These are phyloP conservation scores for Gymnothorax javanicus DNA, from an alignment of 2,797 vertebrate species.

Conservation along the genomic window DNA sequence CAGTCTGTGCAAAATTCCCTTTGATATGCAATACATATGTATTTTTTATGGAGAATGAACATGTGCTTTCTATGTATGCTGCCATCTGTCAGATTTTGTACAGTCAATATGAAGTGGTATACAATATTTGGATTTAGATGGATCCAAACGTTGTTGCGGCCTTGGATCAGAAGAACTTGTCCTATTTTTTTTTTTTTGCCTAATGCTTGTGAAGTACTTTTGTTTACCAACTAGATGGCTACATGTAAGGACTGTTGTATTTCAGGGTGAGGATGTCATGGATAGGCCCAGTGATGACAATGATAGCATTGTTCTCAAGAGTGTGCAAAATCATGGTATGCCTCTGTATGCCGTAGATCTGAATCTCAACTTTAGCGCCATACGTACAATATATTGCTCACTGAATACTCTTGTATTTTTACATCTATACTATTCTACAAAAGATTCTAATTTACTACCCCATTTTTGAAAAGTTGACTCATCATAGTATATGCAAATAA, in stretches of 20 bases:
- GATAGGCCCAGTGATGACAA: not conserved
- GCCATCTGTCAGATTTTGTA: conserved; percentile 16
- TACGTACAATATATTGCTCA: not conserved
- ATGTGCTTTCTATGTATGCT: conserved; percentile 17
- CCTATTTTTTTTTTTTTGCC: not conserved
- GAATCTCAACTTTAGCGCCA: conserved; percentile 4
- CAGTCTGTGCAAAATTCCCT: not conserved
- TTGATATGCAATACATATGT: conserved; percentile 13
- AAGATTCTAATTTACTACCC: not conserved
- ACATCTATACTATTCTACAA: not conserved
- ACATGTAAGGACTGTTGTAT: not conserved
- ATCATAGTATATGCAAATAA: too few relatives aligned
- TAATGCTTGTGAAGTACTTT: not conserved
- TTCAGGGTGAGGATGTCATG: conserved; percentile 28
- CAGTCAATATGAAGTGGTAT: conserved; percentile 25
- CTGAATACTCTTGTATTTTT: not conserved
- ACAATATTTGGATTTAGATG: conserved; percentile 12
- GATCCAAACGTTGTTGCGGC: conserved; percentile 5
- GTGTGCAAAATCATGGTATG: not conserved
- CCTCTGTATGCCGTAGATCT: not conserved
- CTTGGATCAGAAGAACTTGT: conserved; percentile 19
- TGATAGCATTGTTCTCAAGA: conserved; percentile 11
- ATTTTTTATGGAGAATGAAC: not conserved
- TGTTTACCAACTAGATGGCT: conserved; percentile 1
- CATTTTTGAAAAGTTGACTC: too few relatives aligned